phyloP scores from a whole-genome alignment of 2,888 invertebrate genomes.

The Phragmatobia fuliginosa region DNA sequence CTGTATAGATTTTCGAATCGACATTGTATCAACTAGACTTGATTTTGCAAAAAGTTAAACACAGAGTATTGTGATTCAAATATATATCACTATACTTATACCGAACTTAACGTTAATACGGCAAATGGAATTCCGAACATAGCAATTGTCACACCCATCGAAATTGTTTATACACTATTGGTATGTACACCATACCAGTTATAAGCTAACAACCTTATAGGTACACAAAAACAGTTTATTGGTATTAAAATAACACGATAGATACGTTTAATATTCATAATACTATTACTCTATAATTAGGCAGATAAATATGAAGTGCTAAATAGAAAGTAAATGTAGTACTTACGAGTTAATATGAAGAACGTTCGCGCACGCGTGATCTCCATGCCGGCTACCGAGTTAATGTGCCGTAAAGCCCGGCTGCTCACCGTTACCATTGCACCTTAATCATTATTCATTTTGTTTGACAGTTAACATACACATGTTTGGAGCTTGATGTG shows the following conservation, averaged over 20 bases:
- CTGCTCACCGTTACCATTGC: conserved; percentile 29
- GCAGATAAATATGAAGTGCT: conserved; percentile 4
- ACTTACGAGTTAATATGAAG: conserved; percentile 81
- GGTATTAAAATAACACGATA: neutral
- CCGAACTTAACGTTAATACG: neutral
- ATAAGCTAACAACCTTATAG: neutral
- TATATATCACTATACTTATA: no score
- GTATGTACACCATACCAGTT: neutral
- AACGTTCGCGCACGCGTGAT: conserved; percentile 61
- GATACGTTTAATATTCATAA: neutral
- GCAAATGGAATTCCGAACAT: neutral
- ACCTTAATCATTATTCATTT: conserved; percentile 30
- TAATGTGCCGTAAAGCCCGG: conserved; percentile 49
- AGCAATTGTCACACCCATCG: neutral
- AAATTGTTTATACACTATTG: neutral
- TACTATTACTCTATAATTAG: neutral
- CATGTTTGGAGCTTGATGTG: neutral
- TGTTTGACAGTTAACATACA: conserved; percentile 29
- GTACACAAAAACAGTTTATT: neutral
- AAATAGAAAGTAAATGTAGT: conserved; percentile 30
- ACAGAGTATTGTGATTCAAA: neutral
- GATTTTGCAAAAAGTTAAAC: neutral
- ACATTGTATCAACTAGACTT: neutral
- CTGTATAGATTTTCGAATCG: neutral
- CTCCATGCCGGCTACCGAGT: conserved; percentile 67